Evolutionary conservation across 92 coral and sea anemone genomes (phyloP), one percentile per base, ranked within the genome.

Genomic region (Porites lobata): DNA sequence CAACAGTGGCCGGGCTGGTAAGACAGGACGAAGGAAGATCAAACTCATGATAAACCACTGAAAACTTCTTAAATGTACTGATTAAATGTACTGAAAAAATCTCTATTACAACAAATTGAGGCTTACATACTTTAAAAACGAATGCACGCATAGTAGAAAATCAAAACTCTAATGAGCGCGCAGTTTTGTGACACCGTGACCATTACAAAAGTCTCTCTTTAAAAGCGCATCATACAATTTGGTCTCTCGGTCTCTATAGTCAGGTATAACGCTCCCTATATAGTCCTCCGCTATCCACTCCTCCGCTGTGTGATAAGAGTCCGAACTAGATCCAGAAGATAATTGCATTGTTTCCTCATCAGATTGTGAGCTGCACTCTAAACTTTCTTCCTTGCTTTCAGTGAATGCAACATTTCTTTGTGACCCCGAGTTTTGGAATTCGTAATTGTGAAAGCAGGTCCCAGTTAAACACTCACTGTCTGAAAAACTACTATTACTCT

Each of bases 191-290:
- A 50, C 64, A 9, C 18, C 29, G 6, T 38, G 47, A 19, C 70
- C 21, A 10, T 32, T 53, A 20, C 78, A 82, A 38, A 83, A 83
- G 17, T 83, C 79, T 58, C 78, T 62, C 50, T 83, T 83, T 64
- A 83, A 83, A 62, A 83, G 87, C 57, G 79, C 78, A 13, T 83
- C 87, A 59, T 83, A 83, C 29, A 83, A 12, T 54, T 83, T 83
- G 14, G 79, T 5, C 26, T 83, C 78, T 71, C 57, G 50, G 59
- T 83, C 87, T 83, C 87, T 83, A 24, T 72, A 83, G 59, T 83
- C 87, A 20, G 87, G 87, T 21, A 73, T 73, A 12, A 83, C 26
- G 13, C 61, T 73, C 38, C 87, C 87, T 61, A 19, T 20, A 20
- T 38, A 58, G 50, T 83, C 79, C 18, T 72, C 87, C 7, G 50